These are phyloP conservation scores for Garrulus glandarius DNA, from an alignment of 2,797 vertebrate species.

Conservation along the genomic window DNA sequence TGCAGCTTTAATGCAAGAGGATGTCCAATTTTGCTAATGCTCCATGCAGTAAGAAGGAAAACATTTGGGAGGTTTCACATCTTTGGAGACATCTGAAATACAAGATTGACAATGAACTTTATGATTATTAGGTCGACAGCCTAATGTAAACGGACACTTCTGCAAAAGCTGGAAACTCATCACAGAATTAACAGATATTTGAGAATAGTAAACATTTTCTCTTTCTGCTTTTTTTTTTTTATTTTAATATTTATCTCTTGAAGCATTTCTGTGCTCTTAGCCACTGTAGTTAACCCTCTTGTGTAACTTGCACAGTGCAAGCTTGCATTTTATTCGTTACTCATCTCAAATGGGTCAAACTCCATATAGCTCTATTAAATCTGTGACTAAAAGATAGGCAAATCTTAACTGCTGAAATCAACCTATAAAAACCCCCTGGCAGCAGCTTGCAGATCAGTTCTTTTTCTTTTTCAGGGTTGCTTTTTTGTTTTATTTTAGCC, in stretches of 20 bases:
- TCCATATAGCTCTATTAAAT: not conserved
- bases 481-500: not conserved
- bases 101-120: not conserved
- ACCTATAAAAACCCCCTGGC: not conserved
- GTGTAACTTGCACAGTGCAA: not conserved
- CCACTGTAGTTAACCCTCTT: not conserved
- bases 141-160: not conserved
- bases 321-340: not conserved
- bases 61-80: not conserved
- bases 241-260: not conserved
- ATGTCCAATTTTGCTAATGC: not conserved
- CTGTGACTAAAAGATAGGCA: not conserved
- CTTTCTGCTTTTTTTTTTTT: not conserved
- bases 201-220: not conserved
- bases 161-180: not conserved
- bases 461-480: not conserved
- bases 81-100: not conserved
- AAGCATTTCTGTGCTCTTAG: not conserved
- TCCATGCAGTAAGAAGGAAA: not conserved
- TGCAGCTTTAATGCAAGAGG: not conserved
- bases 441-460: not conserved
- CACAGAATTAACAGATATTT: not conserved
- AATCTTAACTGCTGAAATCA: not conserved
- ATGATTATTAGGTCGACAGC: not conserved
- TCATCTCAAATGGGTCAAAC: not conserved